Base-by-base conservation (phyloP, 1,140 invertebrate genomes). In the Lepidotrigona ventralis region DNA sequence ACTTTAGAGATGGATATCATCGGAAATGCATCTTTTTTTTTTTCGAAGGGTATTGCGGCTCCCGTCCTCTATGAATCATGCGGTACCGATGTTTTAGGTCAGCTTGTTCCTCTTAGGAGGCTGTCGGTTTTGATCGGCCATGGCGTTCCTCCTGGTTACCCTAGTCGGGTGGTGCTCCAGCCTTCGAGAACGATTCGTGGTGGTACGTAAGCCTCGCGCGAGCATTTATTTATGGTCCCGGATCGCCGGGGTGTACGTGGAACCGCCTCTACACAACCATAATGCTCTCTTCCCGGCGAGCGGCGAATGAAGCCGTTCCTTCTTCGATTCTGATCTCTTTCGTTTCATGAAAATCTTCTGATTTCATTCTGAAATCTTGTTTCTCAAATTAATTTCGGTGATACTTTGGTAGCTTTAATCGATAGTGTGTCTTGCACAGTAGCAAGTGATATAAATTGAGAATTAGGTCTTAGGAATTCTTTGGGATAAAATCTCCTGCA, bases 191-290 rank as follows among this genome's bases (percentile, higher is more conserved):
- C 89, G 86, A 83, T 85, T 87, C 83, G 78, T 54, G 80, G 79
- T 81, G 66, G 69, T 83, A 92, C 89, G 74, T 92, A 93, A 92
- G 92, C 90, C 90, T 91, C 90, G 88, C 79, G 81, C 90, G 86
- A 92, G 91, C 90, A 92, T 92, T 93, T 93, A 93, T 93, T 93
- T 93, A 93, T 93, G 92, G 92, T 91, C 88, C 86, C 89, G 92
- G 92, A 92, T 92, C 91, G 92, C 84, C 80, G 68, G 90, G 89
- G 91, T 92, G 91, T 89, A 90, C 85, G 87, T 88, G 90, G 90
- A 88, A 91, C 90, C 91, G 90, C 91, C 91, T 90, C 89, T 90
- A 90, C 86, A 89, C 82, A 85, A 76, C 86, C 74, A 39, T 82
- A 89, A 90, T 86, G 63, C 58, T 79, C 70, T 79, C 66, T 72